phyloP scores from a whole-genome alignment of 2,797 vertebrate genomes.

The Malacoraja senta region DNA sequence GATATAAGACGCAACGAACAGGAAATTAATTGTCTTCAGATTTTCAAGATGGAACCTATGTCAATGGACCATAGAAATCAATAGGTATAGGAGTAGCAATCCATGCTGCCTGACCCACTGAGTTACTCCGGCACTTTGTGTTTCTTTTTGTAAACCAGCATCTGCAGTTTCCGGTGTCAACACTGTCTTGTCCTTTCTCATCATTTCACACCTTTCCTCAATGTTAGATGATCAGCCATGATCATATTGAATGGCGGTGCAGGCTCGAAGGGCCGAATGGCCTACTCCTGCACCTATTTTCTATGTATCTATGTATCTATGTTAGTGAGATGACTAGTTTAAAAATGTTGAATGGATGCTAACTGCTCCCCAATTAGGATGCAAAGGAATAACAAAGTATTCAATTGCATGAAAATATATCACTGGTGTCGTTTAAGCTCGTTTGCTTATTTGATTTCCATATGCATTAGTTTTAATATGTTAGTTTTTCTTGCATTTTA shows the following conservation, averaged over 20 bases:
- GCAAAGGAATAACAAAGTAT: background rate
- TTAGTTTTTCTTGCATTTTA: background rate
- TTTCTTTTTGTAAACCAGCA: too few species aligned
- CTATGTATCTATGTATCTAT: too few species aligned
- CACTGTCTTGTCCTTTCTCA: background rate
- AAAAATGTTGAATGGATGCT: background rate
- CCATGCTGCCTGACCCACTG: too few species aligned
- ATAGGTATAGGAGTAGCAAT: background rate
- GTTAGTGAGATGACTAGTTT: background rate
- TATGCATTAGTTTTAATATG: background rate
- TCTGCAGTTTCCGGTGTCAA: too few species aligned
- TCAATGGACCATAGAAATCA: background rate
- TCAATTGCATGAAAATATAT: background rate
- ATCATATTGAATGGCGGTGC: too few species aligned
- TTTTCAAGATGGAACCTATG: background rate
- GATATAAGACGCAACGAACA: background rate
- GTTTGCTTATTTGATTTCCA: background rate
- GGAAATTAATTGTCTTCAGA: background rate
- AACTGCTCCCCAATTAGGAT: background rate
- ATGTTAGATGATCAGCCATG: too few species aligned
- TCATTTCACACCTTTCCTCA: background rate
- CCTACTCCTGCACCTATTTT: too few species aligned
- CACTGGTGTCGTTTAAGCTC: background rate
- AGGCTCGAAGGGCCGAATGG: too few species aligned
- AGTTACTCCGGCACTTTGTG: too few species aligned